These are phyloP conservation scores for Gopherus flavomarginatus DNA, from an alignment of 2,113 vertebrate genomes.

Conservation along the genomic window DNA sequence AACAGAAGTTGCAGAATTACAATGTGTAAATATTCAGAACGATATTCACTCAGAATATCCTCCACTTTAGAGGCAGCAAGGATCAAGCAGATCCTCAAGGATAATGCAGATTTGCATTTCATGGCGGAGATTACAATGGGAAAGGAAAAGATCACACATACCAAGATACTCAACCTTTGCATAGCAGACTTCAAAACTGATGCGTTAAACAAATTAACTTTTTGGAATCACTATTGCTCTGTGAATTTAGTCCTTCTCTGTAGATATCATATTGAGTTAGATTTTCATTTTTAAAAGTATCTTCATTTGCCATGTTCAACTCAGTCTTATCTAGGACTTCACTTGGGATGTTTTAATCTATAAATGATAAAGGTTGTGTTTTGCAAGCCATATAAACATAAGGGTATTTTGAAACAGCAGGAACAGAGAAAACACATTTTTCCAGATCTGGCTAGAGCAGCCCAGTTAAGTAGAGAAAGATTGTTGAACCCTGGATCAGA, in stretches of 20 bases:
- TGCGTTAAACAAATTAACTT: not conserved
- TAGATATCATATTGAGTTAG: constrained; percentile 12
- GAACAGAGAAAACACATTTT: not conserved
- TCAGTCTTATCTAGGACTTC: constrained; percentile 10
- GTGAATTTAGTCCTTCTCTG: not conserved
- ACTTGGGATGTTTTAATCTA: constrained; percentile 38
- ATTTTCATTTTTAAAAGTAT: not conserved
- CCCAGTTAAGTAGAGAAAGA: not conserved
- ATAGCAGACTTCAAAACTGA: not conserved
- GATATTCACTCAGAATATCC: not conserved
- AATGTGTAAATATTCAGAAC: not conserved
- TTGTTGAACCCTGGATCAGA: not conserved
- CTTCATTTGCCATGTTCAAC: not conserved
- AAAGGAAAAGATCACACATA: not conserved
- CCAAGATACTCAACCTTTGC: not conserved
- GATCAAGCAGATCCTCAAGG: not conserved
- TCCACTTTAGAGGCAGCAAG: not conserved
- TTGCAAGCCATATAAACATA: constrained; percentile 16
- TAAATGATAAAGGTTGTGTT: not conserved
- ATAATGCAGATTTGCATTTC: not conserved
- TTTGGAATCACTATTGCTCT: not conserved
- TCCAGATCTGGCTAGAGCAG: not conserved
- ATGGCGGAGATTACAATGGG: not conserved
- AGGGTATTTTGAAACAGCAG: constrained; percentile 21
- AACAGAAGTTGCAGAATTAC: not conserved